A percentile compares a stretch with the other conserved stretches of the same genome.
phyloP scores from a whole-genome alignment of 2,113 vertebrate species.

The Sturnus vulgaris region DNA sequence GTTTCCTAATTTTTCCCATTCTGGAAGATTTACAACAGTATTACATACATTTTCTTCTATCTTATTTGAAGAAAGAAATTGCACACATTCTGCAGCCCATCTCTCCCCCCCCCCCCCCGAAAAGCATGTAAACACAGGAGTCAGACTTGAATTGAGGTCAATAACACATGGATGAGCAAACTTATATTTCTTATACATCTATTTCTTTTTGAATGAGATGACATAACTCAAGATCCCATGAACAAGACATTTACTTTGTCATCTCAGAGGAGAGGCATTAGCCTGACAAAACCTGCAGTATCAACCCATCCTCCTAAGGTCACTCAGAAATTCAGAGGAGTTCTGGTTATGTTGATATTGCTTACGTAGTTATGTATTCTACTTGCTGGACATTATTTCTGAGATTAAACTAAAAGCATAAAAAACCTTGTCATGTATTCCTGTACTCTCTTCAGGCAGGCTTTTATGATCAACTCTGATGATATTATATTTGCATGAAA shows the following conservation, averaged over 20 bases:
- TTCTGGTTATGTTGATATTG: background rate
- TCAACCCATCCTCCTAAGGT: background rate
- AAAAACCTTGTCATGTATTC: background rate
- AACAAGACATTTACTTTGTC: background rate
- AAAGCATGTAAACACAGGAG: background rate
- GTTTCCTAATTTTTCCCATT: background rate
- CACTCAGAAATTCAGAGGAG: background rate
- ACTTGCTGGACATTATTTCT: background rate
- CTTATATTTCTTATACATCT: background rate
- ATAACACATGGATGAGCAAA: background rate
- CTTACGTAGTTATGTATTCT: background rate
- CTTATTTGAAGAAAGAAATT: background rate
- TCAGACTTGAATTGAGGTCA: background rate
- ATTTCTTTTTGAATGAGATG: background rate
- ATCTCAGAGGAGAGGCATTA: background rate
- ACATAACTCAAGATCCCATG: background rate
- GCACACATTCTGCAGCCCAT: background rate
- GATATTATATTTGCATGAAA: background rate
- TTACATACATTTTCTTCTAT: background rate
- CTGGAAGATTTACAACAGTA: background rate
- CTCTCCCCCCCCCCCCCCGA: background rate
- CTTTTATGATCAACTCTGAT: background rate
- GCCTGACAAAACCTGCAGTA: background rate
- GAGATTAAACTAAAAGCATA: constrained; percentile 26
- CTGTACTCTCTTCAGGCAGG: background rate